These are phyloP conservation scores for Pseudonaja textilis DNA, from an alignment of 2,113 vertebrate genomes.

Conservation along the genomic window DNA sequence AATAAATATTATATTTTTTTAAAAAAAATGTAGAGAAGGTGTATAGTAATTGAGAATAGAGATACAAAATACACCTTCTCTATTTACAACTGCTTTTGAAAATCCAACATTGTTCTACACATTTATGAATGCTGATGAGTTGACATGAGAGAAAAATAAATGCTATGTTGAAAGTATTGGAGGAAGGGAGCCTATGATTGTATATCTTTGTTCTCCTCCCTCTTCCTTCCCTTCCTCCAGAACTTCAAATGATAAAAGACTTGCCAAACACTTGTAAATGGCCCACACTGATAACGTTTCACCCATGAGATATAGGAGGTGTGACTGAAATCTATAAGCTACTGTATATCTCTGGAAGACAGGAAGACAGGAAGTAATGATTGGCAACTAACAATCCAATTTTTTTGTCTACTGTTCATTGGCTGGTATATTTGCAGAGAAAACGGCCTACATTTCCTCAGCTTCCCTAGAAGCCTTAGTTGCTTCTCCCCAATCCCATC, in stretches of 20 bases:
- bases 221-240: neutral
- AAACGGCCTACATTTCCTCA: conserved; percentile 1
- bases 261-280: conserved; percentile 17
- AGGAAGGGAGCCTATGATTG: neutral
- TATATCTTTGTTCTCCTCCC: neutral
- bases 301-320: neutral
- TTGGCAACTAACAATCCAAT: neutral
- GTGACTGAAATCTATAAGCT: neutral
- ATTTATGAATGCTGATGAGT: neutral
- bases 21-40: no score
- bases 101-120: neutral
- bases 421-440: conserved; percentile 4
- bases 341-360: conserved; percentile 7
- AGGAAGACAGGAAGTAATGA: neutral
- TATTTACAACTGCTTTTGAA: conserved; percentile 3
- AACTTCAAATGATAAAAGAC: conserved; percentile 5
- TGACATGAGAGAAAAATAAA: conserved; percentile 1
- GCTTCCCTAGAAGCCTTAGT: neutral
- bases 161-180: neutral
- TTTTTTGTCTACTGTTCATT: neutral
- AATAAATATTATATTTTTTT: neutral
- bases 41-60: neutral
- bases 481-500: neutral
- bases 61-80: neutral
- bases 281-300: conserved; percentile 7